Percentiles rank a stretch among this genome's conserved stretches.
phyloP scores from a whole-genome alignment of 2,888 invertebrate genomes.

The Cryptus viduatorius region DNA sequence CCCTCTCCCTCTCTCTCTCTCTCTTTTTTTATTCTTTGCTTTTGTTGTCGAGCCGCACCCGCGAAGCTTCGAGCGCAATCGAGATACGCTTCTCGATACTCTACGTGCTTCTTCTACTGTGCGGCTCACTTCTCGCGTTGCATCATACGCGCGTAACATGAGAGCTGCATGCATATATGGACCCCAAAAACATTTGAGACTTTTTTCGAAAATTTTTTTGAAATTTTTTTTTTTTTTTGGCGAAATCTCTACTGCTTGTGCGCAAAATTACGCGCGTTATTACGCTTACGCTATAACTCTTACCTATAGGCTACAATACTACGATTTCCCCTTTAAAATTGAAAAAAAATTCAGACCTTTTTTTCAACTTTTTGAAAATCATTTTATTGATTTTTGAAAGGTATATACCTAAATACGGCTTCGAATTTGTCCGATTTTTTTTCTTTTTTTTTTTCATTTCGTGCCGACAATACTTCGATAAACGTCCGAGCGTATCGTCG shows the following conservation, averaged over 20 bases:
- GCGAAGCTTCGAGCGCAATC: constrained; percentile 62
- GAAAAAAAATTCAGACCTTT: too few species aligned
- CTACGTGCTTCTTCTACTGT: constrained; percentile 34
- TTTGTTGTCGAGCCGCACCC: constrained; percentile 65
- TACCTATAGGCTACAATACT: too few species aligned
- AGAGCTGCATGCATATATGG: constrained; percentile 2
- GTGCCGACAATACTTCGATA: not conserved
- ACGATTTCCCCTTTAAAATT: too few species aligned
- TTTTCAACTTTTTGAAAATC: too few species aligned
- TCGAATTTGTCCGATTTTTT: too few species aligned
- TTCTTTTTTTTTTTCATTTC: too few species aligned
- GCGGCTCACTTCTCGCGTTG: constrained; percentile 29
- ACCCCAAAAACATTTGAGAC: too few species aligned
- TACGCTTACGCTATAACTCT: too few species aligned
- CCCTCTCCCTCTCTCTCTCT: constrained; percentile 31
- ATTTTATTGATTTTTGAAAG: too few species aligned
- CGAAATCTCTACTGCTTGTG: not conserved
- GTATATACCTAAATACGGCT: too few species aligned
- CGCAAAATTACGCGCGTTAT: too few species aligned
- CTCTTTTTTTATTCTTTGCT: constrained; percentile 67
- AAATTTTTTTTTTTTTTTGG: not conserved
- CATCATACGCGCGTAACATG: constrained; percentile 20
- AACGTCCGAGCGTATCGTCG: constrained; percentile 13
- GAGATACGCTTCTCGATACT: constrained; percentile 49
- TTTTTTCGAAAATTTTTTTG: not conserved